phyloP scores from a whole-genome alignment of 2,888 invertebrate genomes.

The Callyntrura sp. region DNA sequence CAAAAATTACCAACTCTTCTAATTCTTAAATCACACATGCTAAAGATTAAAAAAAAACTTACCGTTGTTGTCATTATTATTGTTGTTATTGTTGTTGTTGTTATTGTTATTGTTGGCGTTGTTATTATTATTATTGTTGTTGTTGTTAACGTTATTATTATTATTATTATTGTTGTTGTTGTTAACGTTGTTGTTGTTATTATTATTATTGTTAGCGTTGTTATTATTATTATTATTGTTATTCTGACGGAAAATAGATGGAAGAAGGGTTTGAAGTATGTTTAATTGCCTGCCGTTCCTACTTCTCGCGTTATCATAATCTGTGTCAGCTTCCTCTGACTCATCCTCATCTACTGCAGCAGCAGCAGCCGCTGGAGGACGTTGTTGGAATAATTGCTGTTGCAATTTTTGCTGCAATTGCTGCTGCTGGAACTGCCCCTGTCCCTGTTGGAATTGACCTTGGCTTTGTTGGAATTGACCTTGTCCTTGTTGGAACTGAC shows the following conservation, averaged over 20 bases:
- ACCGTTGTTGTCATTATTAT: neutral
- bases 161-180: constrained; percentile 40
- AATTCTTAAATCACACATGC: neutral
- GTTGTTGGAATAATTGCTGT: constrained; percentile 30
- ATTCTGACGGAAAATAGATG: neutral
- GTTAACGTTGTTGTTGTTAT: constrained; percentile 41
- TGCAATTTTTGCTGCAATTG: constrained; percentile 48
- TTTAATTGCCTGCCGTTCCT: constrained; percentile 52
- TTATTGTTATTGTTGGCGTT: constrained; percentile 20
- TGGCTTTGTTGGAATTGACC: neutral
- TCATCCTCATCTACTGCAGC: constrained; percentile 59
- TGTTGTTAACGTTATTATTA: constrained; percentile 1
- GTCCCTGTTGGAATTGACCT: constrained; percentile 28
- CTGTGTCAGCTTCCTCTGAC: constrained; percentile 59
- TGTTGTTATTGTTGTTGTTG: neutral
- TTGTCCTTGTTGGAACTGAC: constrained; percentile 51
- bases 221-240: constrained; percentile 62
- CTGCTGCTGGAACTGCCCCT: constrained; percentile 25
- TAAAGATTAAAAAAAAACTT: neutral
- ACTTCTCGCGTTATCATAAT: constrained; percentile 27
- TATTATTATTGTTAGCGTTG: constrained; percentile 39
- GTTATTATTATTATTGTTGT: constrained; percentile 10
- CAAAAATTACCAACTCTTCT: neutral
- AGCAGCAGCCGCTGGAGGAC: neutral
- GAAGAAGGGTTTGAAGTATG: constrained; percentile 56